phyloP scores from a whole-genome alignment of 2,797 vertebrate species.

The Peromyscus attwateri region DNA sequence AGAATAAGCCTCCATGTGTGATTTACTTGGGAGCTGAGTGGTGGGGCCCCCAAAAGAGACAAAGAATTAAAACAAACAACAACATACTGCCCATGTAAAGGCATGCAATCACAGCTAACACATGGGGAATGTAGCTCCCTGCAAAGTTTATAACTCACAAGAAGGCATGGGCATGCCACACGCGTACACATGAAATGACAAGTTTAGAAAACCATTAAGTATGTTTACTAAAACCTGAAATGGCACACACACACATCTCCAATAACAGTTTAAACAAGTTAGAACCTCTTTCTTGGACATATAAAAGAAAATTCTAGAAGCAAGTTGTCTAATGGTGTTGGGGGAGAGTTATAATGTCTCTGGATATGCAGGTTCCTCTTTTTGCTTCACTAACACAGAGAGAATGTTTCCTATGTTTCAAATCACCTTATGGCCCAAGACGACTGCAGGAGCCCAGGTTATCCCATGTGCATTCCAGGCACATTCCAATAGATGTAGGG shows the following conservation, averaged over 20 bases:
- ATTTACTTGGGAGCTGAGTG: too few relatives aligned
- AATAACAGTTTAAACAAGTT: background rate
- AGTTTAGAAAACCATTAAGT: slow-evolving; percentile 34
- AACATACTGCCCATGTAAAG: background rate
- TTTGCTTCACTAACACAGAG: background rate
- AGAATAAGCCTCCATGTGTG: too few relatives aligned
- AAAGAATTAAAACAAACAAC: too few relatives aligned
- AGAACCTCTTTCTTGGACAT: background rate
- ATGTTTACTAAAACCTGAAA: slow-evolving; percentile 16
- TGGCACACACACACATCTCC: background rate
- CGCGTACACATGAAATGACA: background rate
- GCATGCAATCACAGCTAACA: background rate
- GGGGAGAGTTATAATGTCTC: background rate
- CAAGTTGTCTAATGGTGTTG: background rate
- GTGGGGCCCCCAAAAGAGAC: too few relatives aligned
- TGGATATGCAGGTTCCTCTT: background rate
- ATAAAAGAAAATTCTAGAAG: background rate
- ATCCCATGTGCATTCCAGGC: background rate
- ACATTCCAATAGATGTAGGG: background rate
- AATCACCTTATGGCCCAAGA: background rate
- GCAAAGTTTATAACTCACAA: background rate
- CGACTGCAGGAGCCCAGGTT: background rate
- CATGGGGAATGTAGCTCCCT: background rate
- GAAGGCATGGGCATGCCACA: background rate
- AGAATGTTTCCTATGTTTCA: background rate